Evolutionary conservation across 2,797 vertebrate genomes (phyloP).

Genomic region (Oryzias sinensis): DNA sequence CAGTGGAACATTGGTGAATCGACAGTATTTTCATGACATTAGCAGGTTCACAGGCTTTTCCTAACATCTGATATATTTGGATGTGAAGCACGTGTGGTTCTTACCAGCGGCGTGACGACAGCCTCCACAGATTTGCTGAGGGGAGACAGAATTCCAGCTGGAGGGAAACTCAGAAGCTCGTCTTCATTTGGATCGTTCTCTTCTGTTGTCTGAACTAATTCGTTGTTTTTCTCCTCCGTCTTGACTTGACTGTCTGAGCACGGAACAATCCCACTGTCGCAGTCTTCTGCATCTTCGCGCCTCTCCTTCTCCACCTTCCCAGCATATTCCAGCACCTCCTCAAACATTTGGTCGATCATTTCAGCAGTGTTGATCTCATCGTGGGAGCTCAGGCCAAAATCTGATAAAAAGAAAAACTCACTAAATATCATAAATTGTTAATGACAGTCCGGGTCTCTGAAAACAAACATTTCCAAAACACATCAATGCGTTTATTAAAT

Average conservation of each 20-base stretch:
- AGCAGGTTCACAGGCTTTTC: too few species aligned
- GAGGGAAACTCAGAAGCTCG: constrained; percentile 75
- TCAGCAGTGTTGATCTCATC: constrained; percentile 73
- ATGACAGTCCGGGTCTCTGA: too few species aligned
- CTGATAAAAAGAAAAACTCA: constrained; percentile 31
- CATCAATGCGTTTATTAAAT: too few species aligned
- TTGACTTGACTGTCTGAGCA: constrained; percentile 19
- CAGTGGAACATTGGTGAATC: neutral
- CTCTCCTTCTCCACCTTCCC: constrained; percentile 45
- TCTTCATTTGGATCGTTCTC: constrained; percentile 48
- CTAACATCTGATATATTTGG: too few species aligned
- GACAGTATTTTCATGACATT: too few species aligned
- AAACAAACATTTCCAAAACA: too few species aligned
- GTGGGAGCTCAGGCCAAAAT: constrained; percentile 44
- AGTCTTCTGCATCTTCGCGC: constrained; percentile 25
- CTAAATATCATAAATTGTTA: neutral
- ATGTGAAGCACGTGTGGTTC: neutral
- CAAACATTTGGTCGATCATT: constrained; percentile 79
- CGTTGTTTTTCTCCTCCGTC: constrained; percentile 20
- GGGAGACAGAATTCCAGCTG: constrained; percentile 76
- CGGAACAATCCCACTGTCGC: constrained; percentile 37
- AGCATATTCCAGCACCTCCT: constrained; percentile 76
- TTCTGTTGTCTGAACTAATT: constrained; percentile 23
- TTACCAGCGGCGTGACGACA: constrained; percentile 80
- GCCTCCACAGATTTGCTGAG: constrained; percentile 81